phyloP scores from a whole-genome alignment of 2,113 vertebrate species.

The Lophochroa leadbeateri region DNA sequence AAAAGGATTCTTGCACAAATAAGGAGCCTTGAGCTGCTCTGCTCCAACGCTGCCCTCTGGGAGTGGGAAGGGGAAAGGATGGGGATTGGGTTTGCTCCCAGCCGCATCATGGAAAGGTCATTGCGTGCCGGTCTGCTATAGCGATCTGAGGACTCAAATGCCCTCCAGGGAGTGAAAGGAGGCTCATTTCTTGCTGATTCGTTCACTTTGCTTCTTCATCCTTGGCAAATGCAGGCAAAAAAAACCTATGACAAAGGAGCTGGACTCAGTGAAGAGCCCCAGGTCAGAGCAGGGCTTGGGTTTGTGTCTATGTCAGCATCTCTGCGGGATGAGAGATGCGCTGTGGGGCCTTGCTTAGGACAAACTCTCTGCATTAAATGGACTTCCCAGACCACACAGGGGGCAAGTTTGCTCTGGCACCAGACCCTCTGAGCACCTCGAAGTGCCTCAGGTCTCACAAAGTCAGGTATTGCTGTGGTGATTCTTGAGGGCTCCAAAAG shows the following conservation, averaged over 20 bases:
- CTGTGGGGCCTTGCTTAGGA: neutral
- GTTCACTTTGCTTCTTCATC: neutral
- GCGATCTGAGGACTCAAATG: neutral
- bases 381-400: neutral
- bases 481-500: neutral
- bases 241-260: rapidly evolving
- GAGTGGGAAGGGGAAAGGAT: neutral
- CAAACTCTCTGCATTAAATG: neutral
- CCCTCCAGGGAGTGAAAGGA: neutral
- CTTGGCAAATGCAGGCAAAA: neutral
- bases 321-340: neutral
- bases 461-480: rapidly evolving
- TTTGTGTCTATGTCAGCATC: neutral
- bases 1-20: too few relatives aligned
- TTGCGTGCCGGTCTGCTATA: neutral
- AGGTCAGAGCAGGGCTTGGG: neutral
- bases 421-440: neutral
- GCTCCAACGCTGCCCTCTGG: rapidly evolving
- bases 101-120: neutral
- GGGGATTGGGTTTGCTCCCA: neutral
- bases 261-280: neutral
- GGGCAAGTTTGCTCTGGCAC: neutral
- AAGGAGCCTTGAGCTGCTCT: neutral
- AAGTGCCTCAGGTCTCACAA: neutral
- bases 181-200: neutral